These are phyloP conservation scores for Cololabis saira DNA, from an alignment of 2,113 vertebrate species.

Conservation along the genomic window DNA sequence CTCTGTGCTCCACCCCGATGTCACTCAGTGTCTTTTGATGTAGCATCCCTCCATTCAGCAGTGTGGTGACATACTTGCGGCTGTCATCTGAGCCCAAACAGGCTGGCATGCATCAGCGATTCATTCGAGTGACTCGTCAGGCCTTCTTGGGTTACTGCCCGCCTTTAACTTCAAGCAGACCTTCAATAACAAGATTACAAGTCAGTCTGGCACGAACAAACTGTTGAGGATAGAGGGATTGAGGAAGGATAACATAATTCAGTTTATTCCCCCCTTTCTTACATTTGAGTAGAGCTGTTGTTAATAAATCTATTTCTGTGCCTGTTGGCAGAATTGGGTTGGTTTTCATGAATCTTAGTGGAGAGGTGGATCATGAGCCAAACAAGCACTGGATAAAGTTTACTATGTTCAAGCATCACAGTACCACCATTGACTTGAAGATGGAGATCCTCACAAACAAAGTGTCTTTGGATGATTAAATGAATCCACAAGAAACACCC, in stretches of 20 bases:
- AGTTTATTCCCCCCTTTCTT: neutral
- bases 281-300: neutral
- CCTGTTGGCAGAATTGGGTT: neutral
- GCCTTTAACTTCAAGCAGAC: constrained; percentile 5
- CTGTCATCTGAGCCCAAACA: constrained; percentile 21
- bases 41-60: constrained; percentile 6
- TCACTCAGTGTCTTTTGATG: constrained; percentile 37
- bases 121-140: constrained; percentile 13
- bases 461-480: too few species aligned
- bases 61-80: neutral
- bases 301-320: neutral
- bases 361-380: neutral
- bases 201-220: neutral
- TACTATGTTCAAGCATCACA: too few species aligned
- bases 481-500: too few species aligned
- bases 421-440: too few species aligned
- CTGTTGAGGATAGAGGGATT: neutral
- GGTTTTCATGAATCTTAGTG: neutral
- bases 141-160: constrained; percentile 14
- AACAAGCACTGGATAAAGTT: too few species aligned
- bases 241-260: neutral
- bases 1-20: constrained; percentile 38
- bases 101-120: constrained; percentile 15
- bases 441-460: too few species aligned
- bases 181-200: constrained; percentile 5